A percentile compares a stretch with the other conserved stretches of the same genome.
Evolutionary conservation across 2,113 vertebrate genomes (phyloP).

Genomic region (Pseudorectes ferrugineus): DNA sequence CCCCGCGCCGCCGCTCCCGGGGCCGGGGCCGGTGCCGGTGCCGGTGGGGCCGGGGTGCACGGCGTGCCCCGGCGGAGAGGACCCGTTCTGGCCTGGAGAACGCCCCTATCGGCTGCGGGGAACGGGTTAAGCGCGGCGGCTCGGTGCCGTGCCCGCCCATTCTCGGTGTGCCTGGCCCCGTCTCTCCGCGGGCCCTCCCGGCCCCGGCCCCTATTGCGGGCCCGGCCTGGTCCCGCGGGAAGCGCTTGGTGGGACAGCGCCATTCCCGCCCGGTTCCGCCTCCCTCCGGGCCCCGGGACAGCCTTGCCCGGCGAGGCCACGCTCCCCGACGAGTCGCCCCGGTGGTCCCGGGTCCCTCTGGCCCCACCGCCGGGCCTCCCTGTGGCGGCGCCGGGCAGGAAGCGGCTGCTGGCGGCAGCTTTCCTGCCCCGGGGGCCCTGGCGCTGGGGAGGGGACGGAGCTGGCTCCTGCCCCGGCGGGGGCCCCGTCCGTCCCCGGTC

Average conservation of each 20-base stretch:
- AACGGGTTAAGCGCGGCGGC: background rate
- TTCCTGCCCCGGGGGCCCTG: background rate
- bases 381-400: background rate
- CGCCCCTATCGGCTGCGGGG: background rate
- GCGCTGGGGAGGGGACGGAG: background rate
- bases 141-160: background rate
- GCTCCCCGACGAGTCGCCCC: too few relatives aligned
- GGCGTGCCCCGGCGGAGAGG: too few relatives aligned
- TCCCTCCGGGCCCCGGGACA: background rate
- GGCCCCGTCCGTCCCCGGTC: background rate
- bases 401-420: background rate
- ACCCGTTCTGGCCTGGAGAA: too few relatives aligned
- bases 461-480: background rate
- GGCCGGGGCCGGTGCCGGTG: background rate
- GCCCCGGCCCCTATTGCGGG: too few relatives aligned
- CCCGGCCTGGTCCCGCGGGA: background rate
- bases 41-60: rapidly evolving
- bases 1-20: background rate
- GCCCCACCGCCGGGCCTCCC: background rate
- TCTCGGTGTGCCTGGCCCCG: background rate
- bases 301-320: background rate
- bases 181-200: background rate
- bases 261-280: background rate
- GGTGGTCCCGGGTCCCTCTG: background rate
- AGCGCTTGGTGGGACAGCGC: background rate